phyloP scores from a whole-genome alignment of 2,797 vertebrate species.

The Lagocephalus sceleratus region DNA sequence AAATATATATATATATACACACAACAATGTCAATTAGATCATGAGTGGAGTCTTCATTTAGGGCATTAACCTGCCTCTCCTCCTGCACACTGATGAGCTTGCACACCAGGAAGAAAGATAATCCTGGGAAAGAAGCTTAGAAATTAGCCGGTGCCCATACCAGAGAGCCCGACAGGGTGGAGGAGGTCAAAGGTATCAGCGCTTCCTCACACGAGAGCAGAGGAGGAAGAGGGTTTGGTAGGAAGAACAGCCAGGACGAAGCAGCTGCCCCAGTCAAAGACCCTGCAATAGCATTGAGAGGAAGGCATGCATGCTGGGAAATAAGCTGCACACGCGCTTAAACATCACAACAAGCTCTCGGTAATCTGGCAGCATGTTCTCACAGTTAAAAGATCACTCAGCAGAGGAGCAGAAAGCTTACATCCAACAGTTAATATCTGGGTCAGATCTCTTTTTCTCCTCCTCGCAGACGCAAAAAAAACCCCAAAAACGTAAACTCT shows the following conservation, averaged over 20 bases:
- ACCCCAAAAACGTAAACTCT: slow-evolving; percentile 5
- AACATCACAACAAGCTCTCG: slow-evolving; percentile 23
- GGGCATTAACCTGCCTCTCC: slow-evolving; percentile 34
- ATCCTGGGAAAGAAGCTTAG: slow-evolving; percentile 79
- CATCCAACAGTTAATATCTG: slow-evolving; percentile 46
- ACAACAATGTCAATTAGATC: slow-evolving; percentile 1
- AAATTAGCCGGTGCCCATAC: slow-evolving; percentile 68
- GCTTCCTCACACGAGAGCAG: slow-evolving; percentile 31
- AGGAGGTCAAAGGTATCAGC: slow-evolving; percentile 67
- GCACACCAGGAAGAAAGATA: slow-evolving; percentile 73
- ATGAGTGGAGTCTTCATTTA: slow-evolving; percentile 24
- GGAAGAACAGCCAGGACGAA: too few relatives aligned
- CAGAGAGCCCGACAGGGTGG: slow-evolving; percentile 60
- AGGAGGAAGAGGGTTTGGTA: slow-evolving; percentile 15
- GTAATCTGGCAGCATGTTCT: slow-evolving; percentile 56
- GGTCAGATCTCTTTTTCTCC: slow-evolving; percentile 45
- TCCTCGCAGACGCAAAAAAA: slow-evolving; percentile 7
- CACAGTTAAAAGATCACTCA: slow-evolving; percentile 27
- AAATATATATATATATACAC: too few relatives aligned
- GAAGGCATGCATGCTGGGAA: too few relatives aligned
- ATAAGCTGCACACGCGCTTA: slow-evolving; percentile 15
- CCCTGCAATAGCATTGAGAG: too few relatives aligned
- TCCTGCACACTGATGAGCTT: slow-evolving; percentile 43
- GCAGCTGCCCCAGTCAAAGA: neutral
- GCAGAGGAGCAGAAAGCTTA: slow-evolving; percentile 24